A percentile compares a stretch with the other conserved stretches of the same genome.
phyloP scores from a whole-genome alignment of 2,888 invertebrate genomes.

The Ennomos quercinarius region DNA sequence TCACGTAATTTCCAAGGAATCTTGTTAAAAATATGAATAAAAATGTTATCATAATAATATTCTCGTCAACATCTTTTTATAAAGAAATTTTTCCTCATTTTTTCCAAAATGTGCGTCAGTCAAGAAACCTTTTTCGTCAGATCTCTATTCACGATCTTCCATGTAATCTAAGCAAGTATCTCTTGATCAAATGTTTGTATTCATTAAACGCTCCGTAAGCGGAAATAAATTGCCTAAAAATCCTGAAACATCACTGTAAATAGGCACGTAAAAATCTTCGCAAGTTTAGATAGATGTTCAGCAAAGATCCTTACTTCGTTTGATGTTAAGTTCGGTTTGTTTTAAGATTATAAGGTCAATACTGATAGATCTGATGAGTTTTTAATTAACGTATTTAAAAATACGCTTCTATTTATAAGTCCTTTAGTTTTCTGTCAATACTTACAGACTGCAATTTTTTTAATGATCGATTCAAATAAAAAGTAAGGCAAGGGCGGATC shows the following conservation, averaged over 20 bases:
- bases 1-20: conserved; percentile 3
- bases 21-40: conserved; percentile 11
- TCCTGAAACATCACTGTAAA: conserved; percentile 40
- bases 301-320: conserved; percentile 22
- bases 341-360: conserved; percentile 19
- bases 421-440: too few species aligned
- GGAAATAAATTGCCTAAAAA: conserved; percentile 41
- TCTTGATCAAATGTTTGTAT: conserved; percentile 47
- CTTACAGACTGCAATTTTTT: too few species aligned
- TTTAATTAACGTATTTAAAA: too few species aligned
- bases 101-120: conserved; percentile 14
- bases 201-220: conserved; percentile 45
- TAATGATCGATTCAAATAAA: too few species aligned
- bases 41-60: conserved; percentile 20
- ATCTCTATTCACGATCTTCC: conserved; percentile 25
- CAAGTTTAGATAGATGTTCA: conserved; percentile 24
- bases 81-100: conserved; percentile 18
- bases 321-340: conserved; percentile 24
- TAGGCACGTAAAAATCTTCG: conserved; percentile 37
- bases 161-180: conserved; percentile 34
- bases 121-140: conserved; percentile 20
- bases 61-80: conserved; percentile 11
- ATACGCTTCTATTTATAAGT: too few species aligned
- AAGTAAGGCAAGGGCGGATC: too few species aligned
- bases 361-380: conserved; percentile 1